A percentile compares a stretch with the other conserved stretches of the same genome.
Evolutionary conservation across 2,888 invertebrate genomes (phyloP).

Genomic region (Catocala fraxini): DNA sequence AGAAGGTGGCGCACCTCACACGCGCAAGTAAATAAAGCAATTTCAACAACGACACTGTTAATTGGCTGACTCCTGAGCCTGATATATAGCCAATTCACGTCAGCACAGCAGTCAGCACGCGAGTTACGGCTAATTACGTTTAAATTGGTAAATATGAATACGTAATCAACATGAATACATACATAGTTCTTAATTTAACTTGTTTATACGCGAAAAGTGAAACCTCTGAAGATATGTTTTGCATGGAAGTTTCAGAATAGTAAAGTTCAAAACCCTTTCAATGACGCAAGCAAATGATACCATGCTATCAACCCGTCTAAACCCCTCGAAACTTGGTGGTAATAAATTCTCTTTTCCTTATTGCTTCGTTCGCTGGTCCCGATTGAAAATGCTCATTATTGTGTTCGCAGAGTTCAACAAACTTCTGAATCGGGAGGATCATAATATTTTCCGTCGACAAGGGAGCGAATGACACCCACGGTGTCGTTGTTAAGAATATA

Average conservation of each 20-base stretch:
- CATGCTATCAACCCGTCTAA: constrained; percentile 26
- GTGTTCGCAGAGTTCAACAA: constrained; percentile 34
- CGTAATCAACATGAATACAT: constrained; percentile 27
- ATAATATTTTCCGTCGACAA: constrained; percentile 38
- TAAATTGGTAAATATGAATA: constrained; percentile 52
- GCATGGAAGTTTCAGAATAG: constrained; percentile 21
- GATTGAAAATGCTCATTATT: constrained; percentile 26
- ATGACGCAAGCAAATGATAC: constrained; percentile 49
- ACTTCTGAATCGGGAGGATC: constrained; percentile 27
- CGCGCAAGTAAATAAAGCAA: constrained; percentile 76
- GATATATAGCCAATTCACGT: constrained; percentile 58
- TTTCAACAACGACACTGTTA: constrained; percentile 61
- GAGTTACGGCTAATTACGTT: constrained; percentile 44
- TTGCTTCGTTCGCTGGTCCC: constrained; percentile 38
- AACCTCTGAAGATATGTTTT: constrained; percentile 28
- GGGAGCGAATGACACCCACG: constrained; percentile 54
- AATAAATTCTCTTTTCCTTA: constrained; percentile 45
- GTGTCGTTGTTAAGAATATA: constrained; percentile 41
- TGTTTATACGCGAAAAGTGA: constrained; percentile 29
- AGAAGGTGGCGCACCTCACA: constrained; percentile 59
- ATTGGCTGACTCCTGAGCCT: constrained; percentile 58
- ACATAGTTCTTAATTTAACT: constrained; percentile 27
- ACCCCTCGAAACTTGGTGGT: constrained; percentile 23
- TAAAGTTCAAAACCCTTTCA: constrained; percentile 57
- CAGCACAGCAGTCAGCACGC: constrained; percentile 36